Percentiles rank a stretch among this genome's conserved stretches.
These are phyloP conservation scores for Teleogryllus oceanicus DNA, from an alignment of 2,888 invertebrate genomes.

Conservation along the genomic window DNA sequence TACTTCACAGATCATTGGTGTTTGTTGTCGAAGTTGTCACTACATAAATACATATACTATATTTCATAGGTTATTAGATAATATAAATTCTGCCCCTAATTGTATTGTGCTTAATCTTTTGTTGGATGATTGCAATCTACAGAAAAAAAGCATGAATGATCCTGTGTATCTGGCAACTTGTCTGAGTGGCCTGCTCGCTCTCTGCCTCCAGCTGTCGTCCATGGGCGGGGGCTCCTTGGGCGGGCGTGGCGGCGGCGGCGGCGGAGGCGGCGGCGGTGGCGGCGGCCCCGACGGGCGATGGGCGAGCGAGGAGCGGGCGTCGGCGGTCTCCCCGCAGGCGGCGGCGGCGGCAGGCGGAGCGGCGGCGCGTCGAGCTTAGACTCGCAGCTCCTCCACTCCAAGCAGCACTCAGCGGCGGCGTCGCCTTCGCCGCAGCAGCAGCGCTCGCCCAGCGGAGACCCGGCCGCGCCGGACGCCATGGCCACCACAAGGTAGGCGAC, in stretches of 20 bases:
- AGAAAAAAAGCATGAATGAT: not conserved
- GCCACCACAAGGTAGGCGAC: not conserved
- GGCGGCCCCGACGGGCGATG: conserved; percentile 30
- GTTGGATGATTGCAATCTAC: not conserved
- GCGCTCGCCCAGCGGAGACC: not conserved
- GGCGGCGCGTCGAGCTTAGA: not conserved
- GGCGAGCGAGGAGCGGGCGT: conserved; percentile 36
- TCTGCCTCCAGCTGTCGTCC: conserved; percentile 43
- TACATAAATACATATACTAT: too few relatives aligned
- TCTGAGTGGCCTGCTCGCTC: not conserved
- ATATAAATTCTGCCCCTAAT: too few relatives aligned
- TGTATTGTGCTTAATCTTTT: too few relatives aligned
- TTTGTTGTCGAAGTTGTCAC: too few relatives aligned
- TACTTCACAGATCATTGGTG: too few relatives aligned
- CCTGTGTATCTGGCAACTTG: too few relatives aligned
- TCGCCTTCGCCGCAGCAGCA: conserved; percentile 2
- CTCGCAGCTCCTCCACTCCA: not conserved
- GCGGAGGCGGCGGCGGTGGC: conserved; percentile 44
- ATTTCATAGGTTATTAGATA: too few relatives aligned
- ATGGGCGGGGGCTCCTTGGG: conserved; percentile 47
- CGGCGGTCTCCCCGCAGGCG: conserved; percentile 36
- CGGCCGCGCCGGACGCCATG: not conserved
- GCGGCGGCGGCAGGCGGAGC: not conserved
- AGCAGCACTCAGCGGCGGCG: conserved; percentile 6
- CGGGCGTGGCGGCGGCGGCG: conserved; percentile 48